A percentile compares a stretch with the other conserved stretches of the same genome.
Conservation (phyloP, 2,888 invertebrate genomes). For the Drosophila helvetica region DNA sequence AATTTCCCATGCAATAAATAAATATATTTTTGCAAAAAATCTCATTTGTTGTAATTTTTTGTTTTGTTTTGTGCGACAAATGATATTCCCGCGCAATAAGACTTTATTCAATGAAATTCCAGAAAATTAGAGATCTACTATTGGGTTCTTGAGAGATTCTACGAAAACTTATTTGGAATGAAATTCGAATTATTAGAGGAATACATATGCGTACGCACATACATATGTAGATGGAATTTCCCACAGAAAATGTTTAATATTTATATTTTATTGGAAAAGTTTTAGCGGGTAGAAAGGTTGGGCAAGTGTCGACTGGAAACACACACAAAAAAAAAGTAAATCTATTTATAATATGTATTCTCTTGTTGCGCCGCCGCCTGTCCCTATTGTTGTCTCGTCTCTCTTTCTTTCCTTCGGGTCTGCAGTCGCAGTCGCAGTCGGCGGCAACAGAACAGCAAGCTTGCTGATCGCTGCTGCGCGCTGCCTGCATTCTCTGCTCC, state of each 20-base stretch:
- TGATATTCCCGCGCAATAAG: neutral
- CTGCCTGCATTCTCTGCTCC: conserved; percentile 12
- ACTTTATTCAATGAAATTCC: neutral
- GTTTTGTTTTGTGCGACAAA: conserved; percentile 9
- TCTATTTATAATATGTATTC: neutral
- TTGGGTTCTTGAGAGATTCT: too few species aligned
- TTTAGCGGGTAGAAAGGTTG: neutral
- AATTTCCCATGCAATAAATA: neutral
- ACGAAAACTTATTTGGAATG: too few species aligned
- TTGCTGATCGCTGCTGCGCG: conserved; percentile 27
- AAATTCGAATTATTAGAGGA: too few species aligned
- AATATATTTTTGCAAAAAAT: too few species aligned
- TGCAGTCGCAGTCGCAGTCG: neutral
- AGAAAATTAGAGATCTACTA: too few species aligned
- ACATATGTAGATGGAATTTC: too few species aligned
- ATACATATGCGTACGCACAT: too few species aligned
- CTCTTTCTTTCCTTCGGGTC: neutral
- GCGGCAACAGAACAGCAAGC: conserved; percentile 34
- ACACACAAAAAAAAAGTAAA: neutral
- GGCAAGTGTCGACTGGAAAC: neutral
- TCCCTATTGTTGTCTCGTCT: neutral
- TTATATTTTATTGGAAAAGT: neutral
- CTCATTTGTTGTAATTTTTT: conserved; percentile 12
- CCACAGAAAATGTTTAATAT: too few species aligned
- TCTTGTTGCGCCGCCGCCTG: neutral